Evolutionary conservation across 2,888 invertebrate species (phyloP).

Genomic region (Cheilosia pagana): DNA sequence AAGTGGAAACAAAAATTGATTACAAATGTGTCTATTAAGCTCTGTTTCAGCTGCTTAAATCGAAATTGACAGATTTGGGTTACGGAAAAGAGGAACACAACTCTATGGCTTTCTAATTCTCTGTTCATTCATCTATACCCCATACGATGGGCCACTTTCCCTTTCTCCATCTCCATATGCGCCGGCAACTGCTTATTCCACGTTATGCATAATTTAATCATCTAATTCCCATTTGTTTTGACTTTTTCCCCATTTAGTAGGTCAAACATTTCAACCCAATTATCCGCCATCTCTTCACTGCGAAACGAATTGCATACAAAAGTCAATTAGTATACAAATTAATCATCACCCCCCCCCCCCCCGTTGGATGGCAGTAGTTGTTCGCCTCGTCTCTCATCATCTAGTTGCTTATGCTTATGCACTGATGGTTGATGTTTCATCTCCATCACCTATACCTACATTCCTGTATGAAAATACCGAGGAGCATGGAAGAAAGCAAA

Average conservation of each 20-base stretch:
- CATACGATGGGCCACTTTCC: constrained; percentile 32
- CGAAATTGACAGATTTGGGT: constrained; percentile 45
- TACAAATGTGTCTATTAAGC: constrained; percentile 16
- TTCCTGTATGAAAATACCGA: not conserved
- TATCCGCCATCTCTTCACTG: constrained; percentile 30
- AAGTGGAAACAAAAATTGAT: constrained; percentile 3
- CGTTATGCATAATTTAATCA: constrained; percentile 60
- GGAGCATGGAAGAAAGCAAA: not conserved
- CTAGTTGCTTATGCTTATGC: constrained; percentile 28
- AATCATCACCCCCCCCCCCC: constrained; percentile 62
- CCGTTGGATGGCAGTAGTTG: not conserved
- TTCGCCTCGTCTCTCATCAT: not conserved
- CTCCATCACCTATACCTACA: constrained; percentile 27
- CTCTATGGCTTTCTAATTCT: constrained; percentile 29
- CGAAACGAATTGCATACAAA: constrained; percentile 15
- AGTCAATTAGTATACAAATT: constrained; percentile 62
- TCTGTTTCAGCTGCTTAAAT: constrained; percentile 26
- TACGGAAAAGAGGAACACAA: constrained; percentile 3
- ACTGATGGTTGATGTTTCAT: constrained; percentile 46
- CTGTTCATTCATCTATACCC: not conserved
- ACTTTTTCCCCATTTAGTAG: constrained; percentile 29
- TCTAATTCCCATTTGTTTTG: constrained; percentile 39
- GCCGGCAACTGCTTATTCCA: constrained; percentile 19
- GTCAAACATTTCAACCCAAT: constrained; percentile 63
- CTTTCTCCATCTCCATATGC: constrained; percentile 7